Evolutionary conservation across 30 jellyfish, hydroid and myxozoan species (phyloP).

Genomic region (Clytia hemisphaerica): DNA sequence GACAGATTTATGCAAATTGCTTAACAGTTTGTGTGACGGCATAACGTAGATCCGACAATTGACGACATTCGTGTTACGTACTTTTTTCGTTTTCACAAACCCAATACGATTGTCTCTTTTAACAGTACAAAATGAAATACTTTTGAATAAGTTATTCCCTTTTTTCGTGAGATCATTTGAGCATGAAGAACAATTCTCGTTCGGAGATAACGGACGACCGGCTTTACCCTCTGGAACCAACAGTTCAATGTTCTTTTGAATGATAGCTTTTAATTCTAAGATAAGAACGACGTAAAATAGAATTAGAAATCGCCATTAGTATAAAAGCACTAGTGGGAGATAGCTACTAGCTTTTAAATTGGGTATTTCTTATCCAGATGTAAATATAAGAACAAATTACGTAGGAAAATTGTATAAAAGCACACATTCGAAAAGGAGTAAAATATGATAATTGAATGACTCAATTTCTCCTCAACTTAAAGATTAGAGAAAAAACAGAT

Average conservation of each 20-base stretch:
- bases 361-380: too few relatives aligned
- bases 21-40: conserved; percentile 18
- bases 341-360: background rate
- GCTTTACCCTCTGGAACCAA: background rate
- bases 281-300: background rate
- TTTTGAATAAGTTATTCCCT: conserved; percentile 5
- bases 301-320: background rate
- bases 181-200: conserved; percentile 24
- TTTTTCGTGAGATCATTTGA: conserved; percentile 5
- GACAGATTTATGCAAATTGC: too few relatives aligned
- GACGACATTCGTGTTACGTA: conserved; percentile 5
- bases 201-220: conserved; percentile 21
- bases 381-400: too few relatives aligned
- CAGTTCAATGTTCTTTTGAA: conserved; percentile 7
- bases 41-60: conserved; percentile 17
- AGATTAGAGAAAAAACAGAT: too few relatives aligned
- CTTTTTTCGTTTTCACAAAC: background rate
- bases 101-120: background rate
- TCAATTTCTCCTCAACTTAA: background rate
- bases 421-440: background rate
- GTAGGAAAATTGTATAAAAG: too few relatives aligned
- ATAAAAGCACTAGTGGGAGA: background rate
- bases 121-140: conserved; percentile 25
- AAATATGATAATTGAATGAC: background rate
- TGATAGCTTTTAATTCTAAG: conserved; percentile 13